Evolutionary conservation across 2,113 vertebrate genomes (phyloP), one percentile per base, ranked within the genome.

Genomic region (Festucalex cinctus): DNA sequence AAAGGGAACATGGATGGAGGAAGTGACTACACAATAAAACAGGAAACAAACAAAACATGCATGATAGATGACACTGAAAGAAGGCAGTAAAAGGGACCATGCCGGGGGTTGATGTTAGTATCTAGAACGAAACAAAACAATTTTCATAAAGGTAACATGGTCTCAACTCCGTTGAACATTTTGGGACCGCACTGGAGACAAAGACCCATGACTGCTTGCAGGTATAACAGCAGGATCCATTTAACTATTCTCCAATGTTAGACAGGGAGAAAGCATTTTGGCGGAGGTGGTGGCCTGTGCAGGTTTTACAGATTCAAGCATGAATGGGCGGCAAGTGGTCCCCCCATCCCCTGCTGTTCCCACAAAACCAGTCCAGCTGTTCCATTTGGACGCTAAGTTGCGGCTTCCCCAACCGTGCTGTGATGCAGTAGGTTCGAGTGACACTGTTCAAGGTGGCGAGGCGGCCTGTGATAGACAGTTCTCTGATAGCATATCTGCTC

Each of bases 401-500:
- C 54, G 9, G 26, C 54, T 57, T 57, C 13, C 54, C 26, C 54
- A 57, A 57, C 22, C 4, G 3, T 32, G 14, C 26, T 9, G 54
- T 26, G 26, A 57, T 8, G 26, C 51, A 26, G 12, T 54, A 26
- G 51, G 13, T 17, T 57, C 5, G 26, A 19, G 37, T n/a, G 12
- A 19, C 35, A 2, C 59, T 10, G 36, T 39, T 16, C 2, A 62
- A 41, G 22, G 37, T 62, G 39, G 22, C 39, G 14, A 57, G 7
- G 26, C 54, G 26, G 6, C 26, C 26, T 43, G 22, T 44, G 39
- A 62, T 62, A 43, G 60, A 62, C 60, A 62, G 37, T 22, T 62
- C n/a, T 62, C 75, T 70, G 84, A 88, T 87, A 85, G 69, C 67
- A 67, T 89, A 90, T 89, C 85, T 78, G 62, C 75, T 73, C 66